Percentiles rank a stretch among this genome's conserved stretches.
Conservation (phyloP, 2,113 vertebrate genomes). For the Rhea pennata region DNA sequence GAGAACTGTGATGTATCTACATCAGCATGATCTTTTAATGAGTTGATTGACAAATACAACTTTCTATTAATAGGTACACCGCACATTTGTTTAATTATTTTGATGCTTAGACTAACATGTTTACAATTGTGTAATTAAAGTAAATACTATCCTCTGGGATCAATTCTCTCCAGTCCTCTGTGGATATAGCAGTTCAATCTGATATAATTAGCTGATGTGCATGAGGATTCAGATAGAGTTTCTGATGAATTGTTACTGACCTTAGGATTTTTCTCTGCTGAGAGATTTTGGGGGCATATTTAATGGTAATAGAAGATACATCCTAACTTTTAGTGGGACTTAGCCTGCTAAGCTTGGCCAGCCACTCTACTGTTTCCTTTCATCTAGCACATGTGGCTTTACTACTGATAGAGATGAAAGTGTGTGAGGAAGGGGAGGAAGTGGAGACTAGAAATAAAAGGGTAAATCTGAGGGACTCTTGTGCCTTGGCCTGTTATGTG, state of each 20-base stretch:
- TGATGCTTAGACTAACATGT: not conserved
- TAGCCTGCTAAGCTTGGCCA: not conserved
- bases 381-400: not conserved
- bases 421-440: not conserved
- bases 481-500: not conserved
- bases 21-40: too few relatives aligned
- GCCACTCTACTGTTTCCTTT: not conserved
- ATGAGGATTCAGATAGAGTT: not conserved
- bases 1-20: too few relatives aligned
- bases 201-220: not conserved
- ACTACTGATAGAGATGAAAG: not conserved
- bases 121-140: not conserved
- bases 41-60: not conserved
- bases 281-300: not conserved
- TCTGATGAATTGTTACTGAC: not conserved
- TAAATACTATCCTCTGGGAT: not conserved
- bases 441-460: not conserved
- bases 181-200: not conserved
- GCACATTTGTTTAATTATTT: too few relatives aligned
- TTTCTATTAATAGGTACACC: not conserved
- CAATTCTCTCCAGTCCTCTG: not conserved
- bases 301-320: not conserved
- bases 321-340: not conserved
- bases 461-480: not conserved
- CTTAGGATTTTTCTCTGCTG: not conserved